Conservation (phyloP, 2,888 invertebrate genomes). For the Amiota communis region DNA sequence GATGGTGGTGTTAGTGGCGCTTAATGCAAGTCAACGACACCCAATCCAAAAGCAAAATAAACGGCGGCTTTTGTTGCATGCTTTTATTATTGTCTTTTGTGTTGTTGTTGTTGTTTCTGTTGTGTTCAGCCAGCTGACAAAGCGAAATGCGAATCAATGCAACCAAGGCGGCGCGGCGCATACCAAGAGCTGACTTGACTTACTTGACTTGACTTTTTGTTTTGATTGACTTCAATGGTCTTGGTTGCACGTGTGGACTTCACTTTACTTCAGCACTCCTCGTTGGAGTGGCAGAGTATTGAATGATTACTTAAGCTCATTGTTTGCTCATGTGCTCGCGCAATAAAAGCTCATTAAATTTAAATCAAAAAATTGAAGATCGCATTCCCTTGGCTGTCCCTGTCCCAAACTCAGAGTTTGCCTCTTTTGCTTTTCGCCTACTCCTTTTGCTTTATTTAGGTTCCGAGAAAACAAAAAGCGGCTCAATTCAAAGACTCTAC, state of each 20-base stretch:
- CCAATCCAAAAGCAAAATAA: not conserved
- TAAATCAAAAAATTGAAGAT: constrained; percentile 20
- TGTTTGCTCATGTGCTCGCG: constrained; percentile 6
- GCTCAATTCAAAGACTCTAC: constrained; percentile 34
- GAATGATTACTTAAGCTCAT: constrained; percentile 26
- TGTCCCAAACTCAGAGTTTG: not conserved
- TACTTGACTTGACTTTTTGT: not conserved
- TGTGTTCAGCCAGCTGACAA: constrained; percentile 19
- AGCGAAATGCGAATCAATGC: constrained; percentile 15
- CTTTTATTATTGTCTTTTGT: not conserved
- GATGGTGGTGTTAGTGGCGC: constrained; percentile 8
- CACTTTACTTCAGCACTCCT: not conserved
- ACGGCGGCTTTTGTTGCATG: not conserved
- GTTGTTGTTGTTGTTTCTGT: not conserved
- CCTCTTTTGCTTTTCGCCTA: not conserved
- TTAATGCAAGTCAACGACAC: constrained; percentile 26
- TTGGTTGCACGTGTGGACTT: constrained; percentile 2
- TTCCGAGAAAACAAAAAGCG: constrained; percentile 4
- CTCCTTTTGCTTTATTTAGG: not conserved
- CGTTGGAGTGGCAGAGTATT: not conserved
- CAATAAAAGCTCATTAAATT: constrained; percentile 30
- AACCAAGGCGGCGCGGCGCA: not conserved
- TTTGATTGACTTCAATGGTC: not conserved
- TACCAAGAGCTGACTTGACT: not conserved
- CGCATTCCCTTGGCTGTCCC: not conserved